These are phyloP conservation scores for Leucoma salicis DNA, from an alignment of 2,888 invertebrate species.

Conservation along the genomic window DNA sequence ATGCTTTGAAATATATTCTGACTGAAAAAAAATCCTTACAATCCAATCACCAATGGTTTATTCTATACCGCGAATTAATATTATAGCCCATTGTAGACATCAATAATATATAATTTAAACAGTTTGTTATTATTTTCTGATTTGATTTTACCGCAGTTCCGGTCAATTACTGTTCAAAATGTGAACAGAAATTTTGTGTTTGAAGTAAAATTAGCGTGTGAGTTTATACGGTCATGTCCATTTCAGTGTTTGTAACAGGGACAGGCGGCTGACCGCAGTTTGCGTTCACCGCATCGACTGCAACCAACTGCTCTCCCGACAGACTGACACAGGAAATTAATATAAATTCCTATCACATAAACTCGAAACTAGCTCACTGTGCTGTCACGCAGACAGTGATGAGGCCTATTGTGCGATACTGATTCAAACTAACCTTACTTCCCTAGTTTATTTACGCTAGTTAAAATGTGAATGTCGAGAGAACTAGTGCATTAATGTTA, in stretches of 20 bases:
- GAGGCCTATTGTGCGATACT: constrained; percentile 67
- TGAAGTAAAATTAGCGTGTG: constrained; percentile 65
- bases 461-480: constrained; percentile 39
- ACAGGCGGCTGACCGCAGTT: constrained; percentile 68
- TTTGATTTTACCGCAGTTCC: constrained; percentile 8
- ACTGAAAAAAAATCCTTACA: no score
- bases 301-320: constrained; percentile 63
- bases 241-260: constrained; percentile 66
- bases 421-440: constrained; percentile 62
- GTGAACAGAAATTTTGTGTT: constrained; percentile 57
- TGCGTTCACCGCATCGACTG: constrained; percentile 63
- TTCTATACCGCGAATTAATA: no score
- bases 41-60: no score
- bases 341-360: constrained; percentile 77
- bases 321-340: constrained; percentile 75
- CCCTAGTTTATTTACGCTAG: constrained; percentile 55
- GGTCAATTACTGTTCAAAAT: constrained; percentile 35
- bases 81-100: no score
- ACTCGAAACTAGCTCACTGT: constrained; percentile 57
- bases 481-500: neutral
- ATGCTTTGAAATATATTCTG: no score
- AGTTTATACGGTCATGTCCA: constrained; percentile 69
- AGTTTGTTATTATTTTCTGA: neutral
- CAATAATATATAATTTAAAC: neutral
- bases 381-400: constrained; percentile 60